Percentiles rank a stretch among this genome's conserved stretches.
phyloP scores from a whole-genome alignment of 2,797 vertebrate genomes.

The Myripristis jacobus region DNA sequence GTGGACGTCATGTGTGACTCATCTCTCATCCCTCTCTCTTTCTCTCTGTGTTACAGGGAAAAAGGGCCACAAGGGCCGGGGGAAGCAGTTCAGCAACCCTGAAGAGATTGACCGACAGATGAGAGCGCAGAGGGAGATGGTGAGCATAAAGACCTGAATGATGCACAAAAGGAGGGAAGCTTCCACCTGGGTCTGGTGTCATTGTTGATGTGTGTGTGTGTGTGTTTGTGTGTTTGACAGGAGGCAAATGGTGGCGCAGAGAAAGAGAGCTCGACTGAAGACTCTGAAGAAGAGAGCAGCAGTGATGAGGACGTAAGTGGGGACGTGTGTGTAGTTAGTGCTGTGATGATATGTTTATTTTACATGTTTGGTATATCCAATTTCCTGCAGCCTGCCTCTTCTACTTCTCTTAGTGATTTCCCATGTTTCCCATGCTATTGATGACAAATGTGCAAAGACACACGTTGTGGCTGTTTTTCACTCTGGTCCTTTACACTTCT shows the following conservation, averaged over 20 bases:
- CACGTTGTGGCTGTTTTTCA: no score
- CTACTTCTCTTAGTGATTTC: no score
- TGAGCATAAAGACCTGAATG: conserved; percentile 51
- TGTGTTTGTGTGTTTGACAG: conserved; percentile 62
- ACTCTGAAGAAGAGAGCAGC: conserved; percentile 86
- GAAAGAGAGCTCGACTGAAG: conserved; percentile 67
- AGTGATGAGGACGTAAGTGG: conserved; percentile 83
- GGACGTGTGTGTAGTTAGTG: no score
- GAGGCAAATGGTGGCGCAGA: conserved; percentile 79
- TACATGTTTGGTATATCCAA: no score
- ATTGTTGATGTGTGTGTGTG: no score
- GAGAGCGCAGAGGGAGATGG: conserved; percentile 81
- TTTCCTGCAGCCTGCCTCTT: no score
- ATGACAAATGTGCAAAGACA: no score
- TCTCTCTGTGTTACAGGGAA: conserved; percentile 74
- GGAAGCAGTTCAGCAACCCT: conserved; percentile 88
- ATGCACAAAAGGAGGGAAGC: fast-evolving
- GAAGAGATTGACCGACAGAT: conserved; percentile 88
- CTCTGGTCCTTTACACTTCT: no score
- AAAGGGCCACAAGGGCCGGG: conserved; percentile 85
- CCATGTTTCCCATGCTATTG: no score
- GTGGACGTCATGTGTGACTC: conserved; percentile 46
- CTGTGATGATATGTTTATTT: no score
- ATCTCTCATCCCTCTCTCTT: conserved; percentile 33
- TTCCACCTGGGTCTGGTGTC: neutral